phyloP scores from a whole-genome alignment of 2,888 invertebrate species.

The Agrochola macilenta region DNA sequence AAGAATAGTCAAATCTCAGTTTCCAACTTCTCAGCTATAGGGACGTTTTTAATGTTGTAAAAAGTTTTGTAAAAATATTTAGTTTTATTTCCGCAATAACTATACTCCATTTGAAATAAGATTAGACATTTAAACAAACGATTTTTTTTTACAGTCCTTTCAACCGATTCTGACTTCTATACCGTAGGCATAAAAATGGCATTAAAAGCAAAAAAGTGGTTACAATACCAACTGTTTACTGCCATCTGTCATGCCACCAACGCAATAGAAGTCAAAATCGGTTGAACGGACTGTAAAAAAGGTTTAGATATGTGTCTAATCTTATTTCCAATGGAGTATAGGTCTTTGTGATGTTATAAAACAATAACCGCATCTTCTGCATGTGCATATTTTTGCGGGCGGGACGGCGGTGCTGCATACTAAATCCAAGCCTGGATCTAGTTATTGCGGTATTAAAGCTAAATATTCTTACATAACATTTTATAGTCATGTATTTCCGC shows the following conservation, averaged over 20 bases:
- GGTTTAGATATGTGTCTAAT: no score
- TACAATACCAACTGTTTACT: no score
- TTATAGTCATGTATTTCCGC: background rate
- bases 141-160: no score
- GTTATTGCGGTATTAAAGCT: background rate
- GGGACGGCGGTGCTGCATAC: background rate
- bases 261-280: no score
- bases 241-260: no score
- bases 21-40: background rate
- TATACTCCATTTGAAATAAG: no score
- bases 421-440: background rate
- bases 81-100: background rate
- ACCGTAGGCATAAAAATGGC: no score
- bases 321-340: no score
- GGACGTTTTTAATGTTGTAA: background rate
- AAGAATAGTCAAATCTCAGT: background rate
- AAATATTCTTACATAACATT: background rate
- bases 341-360: background rate
- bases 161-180: no score
- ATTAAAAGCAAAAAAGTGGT: no score
- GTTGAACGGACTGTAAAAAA: no score
- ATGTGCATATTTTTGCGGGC: background rate
- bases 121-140: no score
- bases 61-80: background rate
- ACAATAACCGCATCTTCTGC: background rate